phyloP scores from a whole-genome alignment of 2,113 vertebrate genomes.

The Xyliphius kryptos region DNA sequence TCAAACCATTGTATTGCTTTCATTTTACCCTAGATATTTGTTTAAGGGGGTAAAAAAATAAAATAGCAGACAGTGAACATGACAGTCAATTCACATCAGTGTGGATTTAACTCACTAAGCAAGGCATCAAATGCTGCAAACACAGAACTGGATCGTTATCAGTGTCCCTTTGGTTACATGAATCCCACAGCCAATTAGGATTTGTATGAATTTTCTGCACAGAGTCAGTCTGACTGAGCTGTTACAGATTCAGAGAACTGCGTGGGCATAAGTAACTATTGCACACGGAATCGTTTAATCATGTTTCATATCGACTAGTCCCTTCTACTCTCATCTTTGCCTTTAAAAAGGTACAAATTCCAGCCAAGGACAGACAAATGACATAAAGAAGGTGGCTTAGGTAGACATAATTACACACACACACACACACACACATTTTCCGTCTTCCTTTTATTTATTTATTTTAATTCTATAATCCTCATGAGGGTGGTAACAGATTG shows the following conservation, averaged over 20 bases:
- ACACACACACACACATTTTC: no score
- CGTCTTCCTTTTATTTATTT: no score
- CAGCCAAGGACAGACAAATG: constrained; percentile 50
- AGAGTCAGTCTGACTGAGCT: constrained; percentile 58
- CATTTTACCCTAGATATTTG: neutral
- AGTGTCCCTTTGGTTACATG: constrained; percentile 47
- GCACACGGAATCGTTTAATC: constrained; percentile 66
- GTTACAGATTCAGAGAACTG: constrained; percentile 60
- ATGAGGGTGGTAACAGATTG: no score
- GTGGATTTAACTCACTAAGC: constrained; percentile 63
- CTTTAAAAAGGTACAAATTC: constrained; percentile 44
- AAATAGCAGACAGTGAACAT: constrained; percentile 4
- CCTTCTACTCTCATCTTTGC: constrained; percentile 57
- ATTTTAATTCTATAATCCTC: no score
- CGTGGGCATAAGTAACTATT: constrained; percentile 49
- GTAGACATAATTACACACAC: no score
- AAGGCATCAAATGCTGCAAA: constrained; percentile 60
- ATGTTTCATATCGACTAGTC: constrained; percentile 60
- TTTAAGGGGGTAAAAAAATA: neutral
- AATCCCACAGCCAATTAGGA: constrained; percentile 60
- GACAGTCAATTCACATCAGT: constrained; percentile 55
- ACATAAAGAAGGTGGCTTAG: neutral
- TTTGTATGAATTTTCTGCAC: constrained; percentile 60
- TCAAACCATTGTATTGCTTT: neutral
- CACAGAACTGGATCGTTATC: constrained; percentile 26